phyloP scores from a whole-genome alignment of 2,113 vertebrate genomes.

The Nesogale talazaci region DNA sequence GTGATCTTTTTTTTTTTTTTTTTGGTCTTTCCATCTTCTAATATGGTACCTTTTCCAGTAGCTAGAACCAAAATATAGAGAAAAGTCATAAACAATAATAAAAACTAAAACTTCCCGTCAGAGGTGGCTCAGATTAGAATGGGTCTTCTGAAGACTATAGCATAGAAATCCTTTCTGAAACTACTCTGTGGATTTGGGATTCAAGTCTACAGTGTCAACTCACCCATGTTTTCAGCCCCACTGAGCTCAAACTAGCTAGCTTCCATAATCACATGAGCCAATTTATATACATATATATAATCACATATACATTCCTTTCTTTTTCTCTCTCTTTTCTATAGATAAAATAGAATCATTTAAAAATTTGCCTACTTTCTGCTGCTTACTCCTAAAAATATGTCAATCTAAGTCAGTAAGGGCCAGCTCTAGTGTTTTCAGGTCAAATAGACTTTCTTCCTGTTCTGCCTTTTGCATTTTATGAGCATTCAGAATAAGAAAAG shows the following conservation, averaged over 20 bases:
- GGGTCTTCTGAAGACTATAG: not conserved
- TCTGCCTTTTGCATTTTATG: conserved; percentile 44
- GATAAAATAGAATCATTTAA: conserved; percentile 83
- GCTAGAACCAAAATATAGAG: not conserved
- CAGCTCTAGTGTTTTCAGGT: conserved; percentile 1
- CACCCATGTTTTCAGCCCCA: no score
- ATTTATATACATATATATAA: not conserved
- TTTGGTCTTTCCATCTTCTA: not conserved
- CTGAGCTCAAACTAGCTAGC: not conserved
- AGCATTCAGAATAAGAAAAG: conserved; percentile 52
- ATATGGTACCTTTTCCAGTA: not conserved
- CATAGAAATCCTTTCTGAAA: not conserved
- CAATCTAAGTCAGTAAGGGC: not conserved
- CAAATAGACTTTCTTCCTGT: not conserved
- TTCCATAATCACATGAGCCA: not conserved
- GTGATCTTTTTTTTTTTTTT: not conserved
- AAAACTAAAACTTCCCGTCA: not conserved
- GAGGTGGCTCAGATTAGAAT: not conserved
- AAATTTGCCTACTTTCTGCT: conserved; percentile 82
- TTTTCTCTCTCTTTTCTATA: conserved; percentile 68
- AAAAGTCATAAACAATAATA: not conserved
- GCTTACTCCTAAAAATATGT: conserved; percentile 74
- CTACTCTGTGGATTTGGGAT: not conserved
- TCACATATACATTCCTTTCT: not conserved
- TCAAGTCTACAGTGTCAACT: not conserved